phyloP scores from a whole-genome alignment of 1,140 invertebrate genomes.

The Trichonephila clavipes region DNA sequence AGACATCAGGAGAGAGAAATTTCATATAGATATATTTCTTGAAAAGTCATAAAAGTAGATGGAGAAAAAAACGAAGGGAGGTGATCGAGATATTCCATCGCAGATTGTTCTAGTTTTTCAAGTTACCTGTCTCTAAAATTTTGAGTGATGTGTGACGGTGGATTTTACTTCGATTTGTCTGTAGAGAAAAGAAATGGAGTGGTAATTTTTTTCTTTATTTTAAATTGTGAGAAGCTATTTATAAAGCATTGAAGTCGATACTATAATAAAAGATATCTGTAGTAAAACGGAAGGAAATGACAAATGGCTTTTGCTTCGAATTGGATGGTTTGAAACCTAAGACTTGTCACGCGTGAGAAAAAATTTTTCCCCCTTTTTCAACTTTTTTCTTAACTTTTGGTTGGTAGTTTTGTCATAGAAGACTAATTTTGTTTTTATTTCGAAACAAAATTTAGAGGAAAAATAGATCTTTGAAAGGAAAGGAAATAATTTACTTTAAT shows the following conservation, averaged over 20 bases:
- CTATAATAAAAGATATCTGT: constrained; percentile 20
- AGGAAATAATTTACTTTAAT: background rate
- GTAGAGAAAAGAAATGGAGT: constrained; percentile 14
- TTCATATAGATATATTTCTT: constrained; percentile 25
- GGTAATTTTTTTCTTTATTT: constrained; percentile 37
- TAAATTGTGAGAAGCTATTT: constrained; percentile 38
- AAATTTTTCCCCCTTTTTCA: background rate
- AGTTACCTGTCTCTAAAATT: constrained; percentile 68
- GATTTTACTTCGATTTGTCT: constrained; percentile 53
- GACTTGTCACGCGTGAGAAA: constrained; percentile 50
- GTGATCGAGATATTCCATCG: constrained; percentile 59
- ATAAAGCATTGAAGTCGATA: constrained; percentile 48
- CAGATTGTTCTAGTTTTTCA: constrained; percentile 68
- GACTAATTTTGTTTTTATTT: background rate
- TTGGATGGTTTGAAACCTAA: constrained; percentile 15
- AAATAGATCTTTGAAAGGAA: background rate
- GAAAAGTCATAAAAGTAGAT: constrained; percentile 63
- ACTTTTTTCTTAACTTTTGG: background rate
- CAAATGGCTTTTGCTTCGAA: constrained; percentile 43
- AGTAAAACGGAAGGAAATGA: constrained; percentile 40
- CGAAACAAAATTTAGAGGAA: background rate
- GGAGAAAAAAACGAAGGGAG: background rate
- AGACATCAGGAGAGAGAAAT: constrained; percentile 22
- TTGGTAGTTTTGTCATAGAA: background rate
- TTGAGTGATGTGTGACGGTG: constrained; percentile 59